Evolutionary conservation across 2,113 vertebrate species (phyloP), one percentile per base, ranked within the genome.

Genomic region (Nicator chloris): DNA sequence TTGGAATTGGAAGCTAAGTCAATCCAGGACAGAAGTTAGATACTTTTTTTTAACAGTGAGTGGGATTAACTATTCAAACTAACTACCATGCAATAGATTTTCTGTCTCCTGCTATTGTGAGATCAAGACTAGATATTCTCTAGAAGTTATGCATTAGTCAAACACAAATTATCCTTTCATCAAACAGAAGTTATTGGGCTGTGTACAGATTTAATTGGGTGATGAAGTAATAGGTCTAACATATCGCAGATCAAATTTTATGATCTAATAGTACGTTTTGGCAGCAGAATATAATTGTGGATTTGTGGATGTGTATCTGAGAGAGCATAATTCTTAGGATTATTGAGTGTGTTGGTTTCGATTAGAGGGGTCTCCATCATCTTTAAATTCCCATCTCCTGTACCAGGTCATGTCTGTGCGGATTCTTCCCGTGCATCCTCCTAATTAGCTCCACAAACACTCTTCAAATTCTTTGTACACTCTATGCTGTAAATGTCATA

Each of bases 161-260:
- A 96, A 68, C 82, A 73, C 82, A 86, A 93, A 91, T 94, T 90
- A 95, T 95, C 47, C 71, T 95, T 95, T 95, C 92, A 90, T 91
- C 95, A 80, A 91, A 86, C 50, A 83, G 82, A 90, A 93, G 82
- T 73, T 82, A 77, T 66, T 90, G 10, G 61, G 50, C 79, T 91
- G 33, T 44, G 66, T 63, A 80, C 28, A 88, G 66, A 91, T 92
- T 86, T 96, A 95, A 95, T 87, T 91, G 78, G 27, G 39, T 83
- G 91, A 88, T 92, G 92, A 95, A 91, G 50, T 66, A 95, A 91
- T 82, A 82, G 45, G 16, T 92, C 35, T 95, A 93, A 85, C 44
- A 69, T 30, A 82, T 33, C 33, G 37, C 39, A 91, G 73, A 92
- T 93, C 80, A 87, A 84, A 92, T 85, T 91, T 79, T 82, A 76